phyloP scores from a whole-genome alignment of 2,797 vertebrate genomes.

The Malurus splendens region DNA sequence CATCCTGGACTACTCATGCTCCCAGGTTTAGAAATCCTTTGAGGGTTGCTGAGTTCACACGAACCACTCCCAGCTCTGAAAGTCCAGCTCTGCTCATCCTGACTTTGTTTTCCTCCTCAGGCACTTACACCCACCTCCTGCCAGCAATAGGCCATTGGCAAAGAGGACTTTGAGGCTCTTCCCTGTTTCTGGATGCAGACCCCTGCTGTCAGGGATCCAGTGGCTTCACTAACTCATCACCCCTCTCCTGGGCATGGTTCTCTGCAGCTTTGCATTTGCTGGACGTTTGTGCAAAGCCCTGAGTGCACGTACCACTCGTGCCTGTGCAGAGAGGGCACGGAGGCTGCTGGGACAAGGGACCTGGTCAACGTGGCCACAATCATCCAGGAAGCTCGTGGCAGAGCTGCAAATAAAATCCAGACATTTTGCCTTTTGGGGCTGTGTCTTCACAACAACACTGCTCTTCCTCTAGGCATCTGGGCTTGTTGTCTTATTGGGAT shows the following conservation, averaged over 20 bases:
- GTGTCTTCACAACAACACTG: not conserved
- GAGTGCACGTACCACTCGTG: rapidly evolving
- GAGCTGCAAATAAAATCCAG: slow-evolving; percentile 41
- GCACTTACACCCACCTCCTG: rapidly evolving
- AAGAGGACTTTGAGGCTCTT: not conserved
- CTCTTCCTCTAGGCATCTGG: slow-evolving; percentile 20
- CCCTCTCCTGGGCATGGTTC: not conserved
- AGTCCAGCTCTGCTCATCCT: not conserved
- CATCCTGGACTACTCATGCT: not conserved
- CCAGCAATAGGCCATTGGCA: rapidly evolving
- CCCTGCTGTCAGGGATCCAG: not conserved
- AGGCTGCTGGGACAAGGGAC: not conserved
- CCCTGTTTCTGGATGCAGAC: not conserved
- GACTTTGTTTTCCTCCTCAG: not conserved
- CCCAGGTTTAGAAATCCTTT: slow-evolving; percentile 23
- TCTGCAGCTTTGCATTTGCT: not conserved
- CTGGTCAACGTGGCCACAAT: not conserved
- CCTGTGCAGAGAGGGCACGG: not conserved
- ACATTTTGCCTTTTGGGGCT: slow-evolving; percentile 18
- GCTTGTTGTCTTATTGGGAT: not conserved
- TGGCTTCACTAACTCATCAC: not conserved
- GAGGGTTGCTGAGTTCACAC: not conserved
- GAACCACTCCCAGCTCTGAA: not conserved
- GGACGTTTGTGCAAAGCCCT: not conserved
- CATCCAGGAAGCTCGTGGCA: slow-evolving; percentile 31